Evolutionary conservation across 2,797 vertebrate genomes (phyloP).

Genomic region (Mareca strepera): DNA sequence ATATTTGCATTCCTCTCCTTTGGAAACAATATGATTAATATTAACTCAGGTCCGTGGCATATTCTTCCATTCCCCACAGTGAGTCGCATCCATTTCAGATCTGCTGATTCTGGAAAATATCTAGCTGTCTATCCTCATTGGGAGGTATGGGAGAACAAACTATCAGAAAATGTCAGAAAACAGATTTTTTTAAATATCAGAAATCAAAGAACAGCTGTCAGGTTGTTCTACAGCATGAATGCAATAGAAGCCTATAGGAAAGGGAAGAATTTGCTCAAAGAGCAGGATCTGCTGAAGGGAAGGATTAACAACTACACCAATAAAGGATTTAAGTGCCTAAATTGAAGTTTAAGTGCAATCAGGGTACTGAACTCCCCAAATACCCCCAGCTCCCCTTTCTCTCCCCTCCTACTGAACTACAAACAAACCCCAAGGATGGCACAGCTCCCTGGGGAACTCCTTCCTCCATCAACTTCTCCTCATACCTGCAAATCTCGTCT

Average conservation of each 20-base stretch:
- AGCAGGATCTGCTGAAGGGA: not conserved
- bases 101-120: not conserved
- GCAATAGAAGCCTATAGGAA: not conserved
- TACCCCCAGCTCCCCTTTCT: not conserved
- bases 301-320: not conserved
- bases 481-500: not conserved
- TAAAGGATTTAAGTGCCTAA: not conserved
- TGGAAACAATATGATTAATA: not conserved
- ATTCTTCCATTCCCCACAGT: not conserved
- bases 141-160: not conserved
- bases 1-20: not conserved
- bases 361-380: not conserved
- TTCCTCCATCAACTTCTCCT: not conserved
- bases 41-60: not conserved
- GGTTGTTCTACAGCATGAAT: not conserved
- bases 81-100: not conserved
- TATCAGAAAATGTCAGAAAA: conserved; percentile 24
- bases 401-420: not conserved
- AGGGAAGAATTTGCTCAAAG: not conserved
- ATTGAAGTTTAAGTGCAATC: not conserved
- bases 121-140: not conserved
- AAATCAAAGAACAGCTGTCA: not conserved
- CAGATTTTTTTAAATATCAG: not conserved
- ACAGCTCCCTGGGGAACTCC: not conserved
- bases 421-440: not conserved